Conservation (phyloP, 1,140 invertebrate genomes). For the Pseudomyrmex sp. region DNA sequence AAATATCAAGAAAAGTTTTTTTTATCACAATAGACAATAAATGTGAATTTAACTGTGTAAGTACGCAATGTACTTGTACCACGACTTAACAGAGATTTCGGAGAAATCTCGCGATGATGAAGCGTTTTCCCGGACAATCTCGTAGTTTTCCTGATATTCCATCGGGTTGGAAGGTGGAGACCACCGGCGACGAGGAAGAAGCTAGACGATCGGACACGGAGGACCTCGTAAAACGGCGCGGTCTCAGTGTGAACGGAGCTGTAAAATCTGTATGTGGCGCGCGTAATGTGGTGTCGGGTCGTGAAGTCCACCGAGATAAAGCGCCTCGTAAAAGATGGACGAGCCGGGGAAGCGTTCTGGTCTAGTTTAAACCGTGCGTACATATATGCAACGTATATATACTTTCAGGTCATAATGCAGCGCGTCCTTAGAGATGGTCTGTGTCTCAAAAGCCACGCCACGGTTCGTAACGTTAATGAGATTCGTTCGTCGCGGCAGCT, state of each 20-base stretch:
- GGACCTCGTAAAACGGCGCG: conserved; percentile 49
- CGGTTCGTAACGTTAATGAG: conserved; percentile 51
- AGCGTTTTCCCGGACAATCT: not conserved
- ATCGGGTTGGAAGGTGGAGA: not conserved
- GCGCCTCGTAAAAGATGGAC: conserved; percentile 60
- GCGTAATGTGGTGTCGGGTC: conserved; percentile 64
- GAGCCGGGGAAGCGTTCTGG: conserved; percentile 22
- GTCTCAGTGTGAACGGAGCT: conserved; percentile 27
- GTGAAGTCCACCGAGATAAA: conserved; percentile 58
- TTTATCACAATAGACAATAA: too few species aligned
- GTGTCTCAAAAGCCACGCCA: conserved; percentile 20
- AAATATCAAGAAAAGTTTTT: not conserved
- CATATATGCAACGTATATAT: not conserved
- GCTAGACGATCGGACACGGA: conserved; percentile 29
- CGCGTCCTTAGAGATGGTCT: conserved; percentile 36
- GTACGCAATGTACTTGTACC: too few species aligned
- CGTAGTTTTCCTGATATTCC: conserved; percentile 23
- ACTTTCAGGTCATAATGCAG: conserved; percentile 11
- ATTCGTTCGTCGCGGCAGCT: conserved; percentile 10
- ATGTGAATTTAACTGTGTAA: too few species aligned
- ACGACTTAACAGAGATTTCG: not conserved
- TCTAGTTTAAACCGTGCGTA: conserved; percentile 50
- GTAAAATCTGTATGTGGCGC: conserved; percentile 50
- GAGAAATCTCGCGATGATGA: not conserved
- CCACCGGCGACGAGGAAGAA: conserved; percentile 34